These are phyloP conservation scores for Neodiprion pinetum DNA, from an alignment of 1,140 invertebrate species.

Conservation along the genomic window DNA sequence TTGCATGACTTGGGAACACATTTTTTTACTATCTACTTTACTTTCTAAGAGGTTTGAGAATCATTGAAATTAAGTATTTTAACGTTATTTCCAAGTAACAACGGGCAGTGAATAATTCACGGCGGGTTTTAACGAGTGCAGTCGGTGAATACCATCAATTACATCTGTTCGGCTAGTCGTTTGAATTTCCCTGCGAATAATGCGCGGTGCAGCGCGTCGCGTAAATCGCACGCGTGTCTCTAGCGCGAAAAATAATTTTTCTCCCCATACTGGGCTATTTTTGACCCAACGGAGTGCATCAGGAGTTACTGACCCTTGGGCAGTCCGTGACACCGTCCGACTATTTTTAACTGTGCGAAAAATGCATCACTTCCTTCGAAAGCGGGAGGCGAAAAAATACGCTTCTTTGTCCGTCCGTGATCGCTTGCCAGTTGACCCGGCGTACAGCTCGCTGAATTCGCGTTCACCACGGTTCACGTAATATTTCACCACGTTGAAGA, in stretches of 20 bases:
- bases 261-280: constrained; percentile 56
- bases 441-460: not conserved
- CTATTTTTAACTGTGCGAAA: constrained; percentile 60
- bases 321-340: constrained; percentile 53
- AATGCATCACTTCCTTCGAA: constrained; percentile 52
- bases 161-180: too few species aligned
- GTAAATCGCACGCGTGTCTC: too few species aligned
- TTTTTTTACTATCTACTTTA: too few species aligned
- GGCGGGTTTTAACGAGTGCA: too few species aligned
- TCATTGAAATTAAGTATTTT: too few species aligned
- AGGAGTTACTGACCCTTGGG: constrained; percentile 61
- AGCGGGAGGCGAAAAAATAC: constrained; percentile 9
- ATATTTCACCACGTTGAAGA: not conserved
- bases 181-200: too few species aligned
- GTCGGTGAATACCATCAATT: too few species aligned
- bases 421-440: not conserved
- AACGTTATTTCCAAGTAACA: too few species aligned
- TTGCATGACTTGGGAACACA: too few species aligned
- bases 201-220: too few species aligned
- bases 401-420: not conserved
- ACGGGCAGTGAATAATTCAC: too few species aligned
- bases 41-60: too few species aligned
- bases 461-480: not conserved
- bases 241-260: constrained; percentile 51
- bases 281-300: constrained; percentile 47